Conservation (phyloP, 2,113 vertebrate species). For the Coryphaenoides rupestris region DNA sequence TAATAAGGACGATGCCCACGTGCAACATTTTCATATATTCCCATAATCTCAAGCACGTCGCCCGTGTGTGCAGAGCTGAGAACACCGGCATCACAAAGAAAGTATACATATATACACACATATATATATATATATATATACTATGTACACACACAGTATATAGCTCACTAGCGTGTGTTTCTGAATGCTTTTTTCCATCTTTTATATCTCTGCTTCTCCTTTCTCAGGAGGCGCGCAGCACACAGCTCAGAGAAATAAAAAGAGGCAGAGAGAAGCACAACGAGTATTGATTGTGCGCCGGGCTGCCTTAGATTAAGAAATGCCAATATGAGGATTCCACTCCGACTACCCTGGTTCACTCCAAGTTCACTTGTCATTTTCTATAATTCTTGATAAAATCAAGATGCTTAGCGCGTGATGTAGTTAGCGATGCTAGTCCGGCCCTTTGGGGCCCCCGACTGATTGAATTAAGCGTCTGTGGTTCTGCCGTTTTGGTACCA, state of each 20-base stretch:
- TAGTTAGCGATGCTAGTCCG: slow-evolving; percentile 71
- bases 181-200: too few relatives aligned
- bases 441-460: slow-evolving; percentile 55
- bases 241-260: slow-evolving; percentile 62
- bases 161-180: too few relatives aligned
- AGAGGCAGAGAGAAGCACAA: slow-evolving; percentile 79
- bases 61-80: too few relatives aligned
- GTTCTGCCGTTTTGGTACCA: slow-evolving; percentile 58
- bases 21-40: too few relatives aligned
- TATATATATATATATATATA: too few relatives aligned
- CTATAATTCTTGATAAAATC: slow-evolving; percentile 89
- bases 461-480: slow-evolving; percentile 70
- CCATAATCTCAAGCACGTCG: too few relatives aligned
- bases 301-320: slow-evolving; percentile 93
- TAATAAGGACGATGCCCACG: too few relatives aligned
- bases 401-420: slow-evolving; percentile 87
- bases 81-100: too few relatives aligned
- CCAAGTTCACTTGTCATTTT: slow-evolving; percentile 98
- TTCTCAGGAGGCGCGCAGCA: slow-evolving; percentile 40
- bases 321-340: slow-evolving; percentile 95
- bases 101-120: too few relatives aligned
- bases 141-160: too few relatives aligned
- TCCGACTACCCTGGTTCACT: slow-evolving; percentile 86
- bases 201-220: not conserved
- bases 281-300: slow-evolving; percentile 94